phyloP scores from a whole-genome alignment of 1,140 invertebrate genomes.

The Coelopa frigida region DNA sequence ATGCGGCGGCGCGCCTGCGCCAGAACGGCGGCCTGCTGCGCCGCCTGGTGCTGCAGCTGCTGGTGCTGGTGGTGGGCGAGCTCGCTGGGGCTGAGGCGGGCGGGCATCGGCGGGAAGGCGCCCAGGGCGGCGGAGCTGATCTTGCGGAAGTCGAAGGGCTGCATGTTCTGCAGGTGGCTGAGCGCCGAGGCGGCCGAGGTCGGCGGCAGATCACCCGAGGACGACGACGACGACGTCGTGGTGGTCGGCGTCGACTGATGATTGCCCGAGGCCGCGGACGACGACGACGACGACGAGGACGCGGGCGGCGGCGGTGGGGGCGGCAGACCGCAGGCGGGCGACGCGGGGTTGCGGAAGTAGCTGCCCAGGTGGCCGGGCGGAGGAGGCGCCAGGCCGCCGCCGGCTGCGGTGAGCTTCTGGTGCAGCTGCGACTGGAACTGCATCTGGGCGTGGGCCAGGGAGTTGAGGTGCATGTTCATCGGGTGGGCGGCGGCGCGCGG shows the following conservation, averaged over 20 bases:
- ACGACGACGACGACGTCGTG: slow-evolving; percentile 40
- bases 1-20: slow-evolving; percentile 43
- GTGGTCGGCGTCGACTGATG: slow-evolving; percentile 22
- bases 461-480: slow-evolving; percentile 34
- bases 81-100: slow-evolving; percentile 30
- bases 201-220: no score
- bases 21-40: slow-evolving; percentile 24
- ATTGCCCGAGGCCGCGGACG: slow-evolving; percentile 15
- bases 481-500: slow-evolving; percentile 35
- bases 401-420: slow-evolving; percentile 41
- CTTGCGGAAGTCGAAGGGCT: slow-evolving; percentile 87
- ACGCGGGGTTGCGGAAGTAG: slow-evolving; percentile 42
- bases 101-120: slow-evolving; percentile 27
- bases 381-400: slow-evolving; percentile 14
- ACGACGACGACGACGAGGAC: not conserved
- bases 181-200: slow-evolving; percentile 56
- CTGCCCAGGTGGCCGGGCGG: slow-evolving; percentile 45
- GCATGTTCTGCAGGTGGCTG: slow-evolving; percentile 87
- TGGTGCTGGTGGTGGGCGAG: slow-evolving; percentile 38
- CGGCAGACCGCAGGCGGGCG: slow-evolving; percentile 8
- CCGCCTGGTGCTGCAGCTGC: slow-evolving; percentile 19
- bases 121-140: slow-evolving; percentile 50
- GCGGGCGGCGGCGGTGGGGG: slow-evolving; percentile 2
- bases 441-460: slow-evolving; percentile 52
- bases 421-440: slow-evolving; percentile 50